Evolutionary conservation across 2,888 invertebrate species (phyloP).

Genomic region (Blomia tropicalis): DNA sequence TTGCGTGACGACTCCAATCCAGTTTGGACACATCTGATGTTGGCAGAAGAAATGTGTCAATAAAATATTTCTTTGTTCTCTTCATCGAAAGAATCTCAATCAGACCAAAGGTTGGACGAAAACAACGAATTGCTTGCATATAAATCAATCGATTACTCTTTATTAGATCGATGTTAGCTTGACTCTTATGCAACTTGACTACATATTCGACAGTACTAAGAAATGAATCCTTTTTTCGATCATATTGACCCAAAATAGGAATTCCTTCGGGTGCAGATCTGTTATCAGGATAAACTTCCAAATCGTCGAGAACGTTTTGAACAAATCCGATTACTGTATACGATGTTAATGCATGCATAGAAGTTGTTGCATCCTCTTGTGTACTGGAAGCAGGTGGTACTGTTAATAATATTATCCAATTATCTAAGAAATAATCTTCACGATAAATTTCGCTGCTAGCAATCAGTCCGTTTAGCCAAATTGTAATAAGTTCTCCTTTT

Average conservation of each 20-base stretch:
- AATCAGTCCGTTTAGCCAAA: not conserved
- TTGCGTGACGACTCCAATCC: conserved; percentile 33
- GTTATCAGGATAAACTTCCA: not conserved
- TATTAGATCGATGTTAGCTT: not conserved
- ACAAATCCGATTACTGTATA: not conserved
- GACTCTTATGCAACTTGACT: not conserved
- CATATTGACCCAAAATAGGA: not conserved
- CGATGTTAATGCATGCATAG: not conserved
- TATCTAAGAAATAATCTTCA: not conserved
- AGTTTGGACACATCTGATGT: not conserved
- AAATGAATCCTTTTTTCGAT: not conserved
- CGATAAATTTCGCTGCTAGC: not conserved
- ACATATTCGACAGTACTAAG: not conserved
- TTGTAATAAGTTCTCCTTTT: not conserved
- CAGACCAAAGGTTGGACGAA: conserved; percentile 26
- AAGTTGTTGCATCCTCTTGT: not conserved
- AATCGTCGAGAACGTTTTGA: not conserved
- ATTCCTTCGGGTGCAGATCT: not conserved
- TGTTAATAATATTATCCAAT: not conserved
- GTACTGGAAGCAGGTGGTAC: no score
- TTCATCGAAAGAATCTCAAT: conserved; percentile 36
- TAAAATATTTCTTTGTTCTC: not conserved
- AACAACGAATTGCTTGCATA: conserved; percentile 24
- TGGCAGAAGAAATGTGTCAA: not conserved
- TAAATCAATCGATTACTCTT: not conserved